Evolutionary conservation across 2,113 vertebrate species (phyloP), one percentile per base, ranked within the genome.

Genomic region (Anhinga anhinga): DNA sequence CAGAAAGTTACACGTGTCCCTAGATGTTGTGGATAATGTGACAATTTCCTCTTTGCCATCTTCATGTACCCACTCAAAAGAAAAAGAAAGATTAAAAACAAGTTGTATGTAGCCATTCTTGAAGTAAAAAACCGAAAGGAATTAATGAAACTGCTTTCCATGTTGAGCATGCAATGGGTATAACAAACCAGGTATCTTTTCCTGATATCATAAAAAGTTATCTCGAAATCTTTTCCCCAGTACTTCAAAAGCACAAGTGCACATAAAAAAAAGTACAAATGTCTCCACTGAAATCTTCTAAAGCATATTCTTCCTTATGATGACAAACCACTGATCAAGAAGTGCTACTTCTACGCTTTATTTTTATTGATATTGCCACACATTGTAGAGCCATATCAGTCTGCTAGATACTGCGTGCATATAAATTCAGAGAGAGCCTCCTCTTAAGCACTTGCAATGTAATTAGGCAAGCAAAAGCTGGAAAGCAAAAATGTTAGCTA

Each of bases 131-230:
- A 12, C 0, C 32, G 56, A 66, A 58, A 61, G 17, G 14, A 23
- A 66, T 44, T 26, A 44, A 49, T 29, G 22, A 38, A 74, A 42
- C 26, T 49, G 15, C 42, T 84, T 69, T 77, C 52, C 44, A 29
- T 6, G 11, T 7, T 62, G 23, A 56, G 15, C 1, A 0, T n/a
- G 27, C 50, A 38, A 3, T 2, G 4, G 18, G 15, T 22, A 3
- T 17, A n/a, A 70, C 45, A 85, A 73, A 49, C n/a, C 5, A 34
- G 6, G 8, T 6, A 9, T 58, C 55, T 66, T 65, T 7, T 15
- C 34, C 50, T 30, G 25, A 71, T 44, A 63, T 49, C 8, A 38
- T 22, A 17, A 78, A 34, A 72, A 58, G 11, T 36, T 17, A 30
- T 6, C 74, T 49, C 49, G 36, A 70, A 74, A 62, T 40, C 10